Evolutionary conservation across 2,797 vertebrate genomes (phyloP), one percentile per base, ranked within the genome.

Genomic region (Pseudomugil tenellus): DNA sequence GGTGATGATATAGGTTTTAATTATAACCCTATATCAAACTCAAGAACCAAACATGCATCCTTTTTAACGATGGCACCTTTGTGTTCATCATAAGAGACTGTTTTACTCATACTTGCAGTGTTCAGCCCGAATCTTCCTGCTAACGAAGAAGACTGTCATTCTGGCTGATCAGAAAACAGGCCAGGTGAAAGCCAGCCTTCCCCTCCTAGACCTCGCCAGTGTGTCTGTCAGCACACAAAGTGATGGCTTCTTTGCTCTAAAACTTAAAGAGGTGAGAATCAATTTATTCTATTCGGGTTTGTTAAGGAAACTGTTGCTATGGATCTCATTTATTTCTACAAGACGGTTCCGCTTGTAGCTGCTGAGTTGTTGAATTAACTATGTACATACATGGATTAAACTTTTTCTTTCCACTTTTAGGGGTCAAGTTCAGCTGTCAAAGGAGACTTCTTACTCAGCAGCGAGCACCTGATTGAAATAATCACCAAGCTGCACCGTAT

Each of bases 81-180:
- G 12, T 35, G 34, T 35, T 35, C 13, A 12, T 35, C 34, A 35
- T 11, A 5, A 17, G 14, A 41, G 12, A 21, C 13, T 3, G 1
- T 6, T 68, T 11, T 64, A 1, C 49, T 54, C 2, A 0, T 28
- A 60, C 80, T 85, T 76, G 35, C 85, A 99, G 98, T 96, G 96
- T 53, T 93, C 96, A 0, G 92, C 96, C 76, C 94, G 98, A 63
- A 95, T 99, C 85, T 98, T 99, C 92, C 93, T 99, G 69, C 85
- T 99, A 81, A 99, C 97, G 28, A 98, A 98, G 87, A 98, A 94
- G 69, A 96, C 94, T 0, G 92, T 99, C 25, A 92, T 99, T 51
- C 94, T 99, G 79, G 98, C 96, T 5, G 98, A 99, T 90, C 97
- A 97, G 83, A 99, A 99, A 87, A 97, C 96, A 0, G 97, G 97